These are phyloP conservation scores for Tenthredo notha DNA, from an alignment of 2,888 invertebrate genomes.

Conservation along the genomic window DNA sequence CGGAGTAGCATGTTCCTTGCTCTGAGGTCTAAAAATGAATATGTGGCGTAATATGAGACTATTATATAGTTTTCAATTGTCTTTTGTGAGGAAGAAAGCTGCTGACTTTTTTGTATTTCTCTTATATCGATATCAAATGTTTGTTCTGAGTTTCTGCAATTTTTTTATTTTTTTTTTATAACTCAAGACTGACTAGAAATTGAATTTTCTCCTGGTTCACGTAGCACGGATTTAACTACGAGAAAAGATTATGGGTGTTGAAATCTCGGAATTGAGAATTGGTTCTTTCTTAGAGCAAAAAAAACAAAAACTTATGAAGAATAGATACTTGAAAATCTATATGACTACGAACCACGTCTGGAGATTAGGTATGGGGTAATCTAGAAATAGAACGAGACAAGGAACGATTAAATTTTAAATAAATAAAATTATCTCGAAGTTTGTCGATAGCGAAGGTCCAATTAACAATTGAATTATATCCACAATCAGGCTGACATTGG, in stretches of 20 bases:
- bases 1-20: conserved; percentile 22
- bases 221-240: not conserved
- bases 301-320: not conserved
- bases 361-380: not conserved
- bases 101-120: not conserved
- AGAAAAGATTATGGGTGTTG: not conserved
- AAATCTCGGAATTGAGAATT: not conserved
- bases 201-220: not conserved
- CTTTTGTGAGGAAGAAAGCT: not conserved
- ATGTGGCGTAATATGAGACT: not conserved
- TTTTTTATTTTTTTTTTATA: not conserved
- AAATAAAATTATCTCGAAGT: not conserved
- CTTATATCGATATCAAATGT: not conserved
- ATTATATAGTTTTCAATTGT: not conserved
- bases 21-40: conserved; percentile 10
- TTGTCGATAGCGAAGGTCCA: conserved; percentile 14
- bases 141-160: not conserved
- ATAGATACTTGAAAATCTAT: not conserved
- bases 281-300: not conserved
- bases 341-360: not conserved
- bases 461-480: conserved; percentile 44
- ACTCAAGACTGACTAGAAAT: not conserved
- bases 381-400: conserved; percentile 11
- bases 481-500: not conserved
- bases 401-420: not conserved